phyloP scores from a whole-genome alignment of 2,888 invertebrate species.

The Neuroscelio doddi region DNA sequence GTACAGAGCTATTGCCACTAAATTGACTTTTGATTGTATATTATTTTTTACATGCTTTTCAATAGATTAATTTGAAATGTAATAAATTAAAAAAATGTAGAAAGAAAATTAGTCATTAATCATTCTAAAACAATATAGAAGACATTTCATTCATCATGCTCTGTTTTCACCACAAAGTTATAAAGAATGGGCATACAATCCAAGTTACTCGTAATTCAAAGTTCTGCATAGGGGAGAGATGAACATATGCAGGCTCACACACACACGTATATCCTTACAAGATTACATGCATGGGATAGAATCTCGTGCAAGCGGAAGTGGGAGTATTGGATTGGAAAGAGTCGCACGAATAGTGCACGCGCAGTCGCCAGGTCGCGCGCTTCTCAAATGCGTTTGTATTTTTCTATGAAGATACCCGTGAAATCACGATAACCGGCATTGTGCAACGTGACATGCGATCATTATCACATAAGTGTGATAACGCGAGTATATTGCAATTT shows the following conservation, averaged over 20 bases:
- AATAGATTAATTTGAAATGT: too few relatives aligned
- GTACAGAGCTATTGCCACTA: too few relatives aligned
- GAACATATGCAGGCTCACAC: constrained; percentile 9
- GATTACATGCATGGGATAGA: constrained; percentile 13
- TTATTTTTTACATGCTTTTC: too few relatives aligned
- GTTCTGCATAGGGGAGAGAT: background rate
- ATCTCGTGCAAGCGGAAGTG: constrained; percentile 2
- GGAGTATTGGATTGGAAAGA: constrained; percentile 9
- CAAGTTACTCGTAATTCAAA: background rate
- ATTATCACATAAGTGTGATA: constrained; percentile 44
- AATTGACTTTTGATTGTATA: too few relatives aligned
- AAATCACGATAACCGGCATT: constrained; percentile 59
- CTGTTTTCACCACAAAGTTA: constrained; percentile 4
- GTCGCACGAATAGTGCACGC: constrained; percentile 63
- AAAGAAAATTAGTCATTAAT: too few relatives aligned
- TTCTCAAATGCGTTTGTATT: constrained; percentile 50
- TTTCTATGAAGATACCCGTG: constrained; percentile 57
- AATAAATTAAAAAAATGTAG: too few relatives aligned
- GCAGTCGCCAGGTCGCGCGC: constrained; percentile 43
- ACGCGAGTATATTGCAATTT: constrained; percentile 2
- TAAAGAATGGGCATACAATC: constrained; percentile 1
- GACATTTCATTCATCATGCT: constrained; percentile 1
- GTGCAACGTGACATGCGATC: constrained; percentile 60
- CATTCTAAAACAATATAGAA: too few relatives aligned
- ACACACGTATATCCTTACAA: constrained; percentile 11